Evolutionary conservation across 2,888 invertebrate species (phyloP), one percentile per base, ranked within the genome.

Genomic region (Drosophila peninsularis): DNA sequence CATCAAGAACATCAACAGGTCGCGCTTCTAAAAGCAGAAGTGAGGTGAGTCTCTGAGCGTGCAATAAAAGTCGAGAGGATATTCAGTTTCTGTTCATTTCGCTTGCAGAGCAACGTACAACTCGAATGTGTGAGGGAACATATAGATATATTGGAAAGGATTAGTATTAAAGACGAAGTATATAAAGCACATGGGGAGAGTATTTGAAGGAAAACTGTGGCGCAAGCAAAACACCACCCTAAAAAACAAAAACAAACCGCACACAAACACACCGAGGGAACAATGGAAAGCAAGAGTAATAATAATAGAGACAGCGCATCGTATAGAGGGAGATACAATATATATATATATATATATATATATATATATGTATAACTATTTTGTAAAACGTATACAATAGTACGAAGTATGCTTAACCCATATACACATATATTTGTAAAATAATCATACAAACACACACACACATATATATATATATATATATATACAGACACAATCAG

Each of bases 1-100:
- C 62, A 91, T 92, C 63, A 92, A 92, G 78, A 92, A 91, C 80
- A 89, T 90, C 61, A 91, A 91, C 81, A 81, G 92, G 54, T 88
- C 86, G 45, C 90, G 91, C 36, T 91, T 90, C 75, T 91, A 81
- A 75, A 42, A 7, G 1, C 32, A 27, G 5, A 4, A 10, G 17
- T 19, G 36, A 71, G 47, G 75, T 62, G 27, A 14, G 58, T 53
- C 36, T 3, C 10, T 2, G 6, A 42, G 6, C 34, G n/a, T 55
- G 45, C 2, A 24, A 5, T 36, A 4, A 2, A 36, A 3, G 7
- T 19, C n/a, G n/a, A 53, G 21, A 53, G 27, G 7, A 3, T 10
- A 9, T 13, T 0, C 6, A 52, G 61, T 17, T 24, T n/a, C 0
- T 1, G 2, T 2, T 17, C 5, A 11, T 42, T 19, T 17, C 3